phyloP scores from a whole-genome alignment of 1,140 invertebrate genomes.

The Drosophila sucinea region DNA sequence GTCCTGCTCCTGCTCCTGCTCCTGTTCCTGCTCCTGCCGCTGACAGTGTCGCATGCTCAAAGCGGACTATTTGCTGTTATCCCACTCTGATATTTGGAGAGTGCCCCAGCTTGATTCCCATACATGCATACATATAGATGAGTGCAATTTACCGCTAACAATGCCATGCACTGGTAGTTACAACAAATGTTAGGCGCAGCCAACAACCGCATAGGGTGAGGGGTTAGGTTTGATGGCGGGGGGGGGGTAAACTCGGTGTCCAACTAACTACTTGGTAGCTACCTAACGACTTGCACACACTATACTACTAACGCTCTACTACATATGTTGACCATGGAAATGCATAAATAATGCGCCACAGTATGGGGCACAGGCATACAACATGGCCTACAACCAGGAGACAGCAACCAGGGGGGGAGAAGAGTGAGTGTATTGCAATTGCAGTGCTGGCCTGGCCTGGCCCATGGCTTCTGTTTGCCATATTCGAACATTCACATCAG shows the following conservation, averaged over 20 bases:
- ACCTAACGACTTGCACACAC: slow-evolving; percentile 70
- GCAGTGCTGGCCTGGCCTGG: slow-evolving; percentile 26
- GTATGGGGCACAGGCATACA: slow-evolving; percentile 47
- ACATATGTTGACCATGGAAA: slow-evolving; percentile 81
- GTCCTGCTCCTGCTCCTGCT: slow-evolving; percentile 30
- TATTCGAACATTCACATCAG: slow-evolving; percentile 80
- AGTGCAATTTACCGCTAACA: slow-evolving; percentile 82
- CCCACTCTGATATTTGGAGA: slow-evolving; percentile 79
- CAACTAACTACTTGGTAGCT: slow-evolving; percentile 75
- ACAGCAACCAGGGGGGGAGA: slow-evolving; percentile 43
- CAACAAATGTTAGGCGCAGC: slow-evolving; percentile 79
- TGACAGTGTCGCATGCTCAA: slow-evolving; percentile 80
- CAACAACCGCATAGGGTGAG: slow-evolving; percentile 59
- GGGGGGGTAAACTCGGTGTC: slow-evolving; percentile 4
- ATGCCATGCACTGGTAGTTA: slow-evolving; percentile 78
- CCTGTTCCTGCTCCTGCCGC: slow-evolving; percentile 53
- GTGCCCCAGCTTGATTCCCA: slow-evolving; percentile 38
- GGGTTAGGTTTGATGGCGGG: neutral
- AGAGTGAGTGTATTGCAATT: slow-evolving; percentile 24
- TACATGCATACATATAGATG: slow-evolving; percentile 66
- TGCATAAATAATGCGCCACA: slow-evolving; percentile 80
- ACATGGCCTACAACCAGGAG: slow-evolving; percentile 72
- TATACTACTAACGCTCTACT: slow-evolving; percentile 41
- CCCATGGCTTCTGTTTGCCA: slow-evolving; percentile 67
- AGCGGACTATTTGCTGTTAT: slow-evolving; percentile 80